Evolutionary conservation across 2,797 vertebrate genomes (phyloP), one percentile per base, ranked within the genome.

Genomic region (Coluber constrictor): DNA sequence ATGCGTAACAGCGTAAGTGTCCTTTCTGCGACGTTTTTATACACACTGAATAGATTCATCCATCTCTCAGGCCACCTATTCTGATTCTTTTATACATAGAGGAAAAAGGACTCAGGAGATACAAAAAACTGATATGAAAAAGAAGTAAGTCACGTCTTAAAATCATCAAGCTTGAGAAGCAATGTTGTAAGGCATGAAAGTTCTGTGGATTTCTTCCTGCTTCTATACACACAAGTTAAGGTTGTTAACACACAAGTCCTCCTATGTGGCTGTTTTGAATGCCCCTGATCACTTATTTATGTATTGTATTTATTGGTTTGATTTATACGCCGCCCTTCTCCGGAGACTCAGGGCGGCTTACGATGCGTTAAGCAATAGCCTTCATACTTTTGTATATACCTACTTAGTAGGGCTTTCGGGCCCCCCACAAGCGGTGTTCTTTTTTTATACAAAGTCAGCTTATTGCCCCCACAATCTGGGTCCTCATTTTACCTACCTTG

Each of bases 1-100:
- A 91, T 94, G 93, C 54, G 29, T 90, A 95, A 94, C 86, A 95
- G 93, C 91, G 94, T 86, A 4, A 91, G 79, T 87, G 92, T 92
- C 89, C 93, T 86, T 56, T 90, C 63, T 56, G 93, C 66, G 25
- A 54, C 4, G 37, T 88, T 61, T 54, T 51, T 59, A 29, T n/a
- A 47, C 10, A 51, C 1, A 10, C 4, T 0, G 56, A 29, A 5
- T 32, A 94, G 92, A 93, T 27, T 86, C 55, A 88, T 90, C 20
- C 0, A 93, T 43, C 54, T 60, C 25, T 61, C 9, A 5, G 37
- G 32, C 74, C 4, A 0, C 18, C 74, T 47, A 25, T 83, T 63
- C 25, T 0, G 10, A 51, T 59, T 27, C 12, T 51, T 63, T 51
- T 29, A 89, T 60, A 27, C 0, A 3, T 47, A 43, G n/a, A 60